These are phyloP conservation scores for Ciona savignyi DNA, from an alignment of 23 tunicate genomes.

Conservation along the genomic window DNA sequence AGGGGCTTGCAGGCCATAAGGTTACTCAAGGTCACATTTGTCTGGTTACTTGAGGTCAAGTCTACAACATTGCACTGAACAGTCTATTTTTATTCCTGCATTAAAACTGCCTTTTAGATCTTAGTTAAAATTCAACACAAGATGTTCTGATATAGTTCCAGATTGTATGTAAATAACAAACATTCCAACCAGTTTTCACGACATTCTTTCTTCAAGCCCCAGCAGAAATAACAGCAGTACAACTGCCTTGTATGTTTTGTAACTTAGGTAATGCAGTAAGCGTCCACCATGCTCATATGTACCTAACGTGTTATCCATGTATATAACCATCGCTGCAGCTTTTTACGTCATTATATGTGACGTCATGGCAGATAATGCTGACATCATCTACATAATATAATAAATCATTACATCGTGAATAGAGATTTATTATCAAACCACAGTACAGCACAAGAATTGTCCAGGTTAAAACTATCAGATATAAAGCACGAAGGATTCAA, in stretches of 20 bases:
- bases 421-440: no score
- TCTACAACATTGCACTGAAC: neutral
- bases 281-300: neutral
- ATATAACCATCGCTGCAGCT: neutral
- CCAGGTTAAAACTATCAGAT: no score
- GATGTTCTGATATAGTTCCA: neutral
- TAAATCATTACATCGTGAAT: neutral
- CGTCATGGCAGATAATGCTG: neutral
- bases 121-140: neutral
- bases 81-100: neutral
- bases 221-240: neutral
- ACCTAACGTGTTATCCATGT: neutral
- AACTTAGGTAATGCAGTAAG: neutral
- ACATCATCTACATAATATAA: neutral
- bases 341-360: neutral
- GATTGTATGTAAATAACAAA: neutral
- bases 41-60: neutral
- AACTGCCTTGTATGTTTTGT: neutral
- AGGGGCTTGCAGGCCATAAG: constrained; percentile 30
- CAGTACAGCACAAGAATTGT: no score
- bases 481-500: no score
- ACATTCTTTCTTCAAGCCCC: neutral
- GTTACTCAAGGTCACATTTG: neutral
- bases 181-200: neutral
- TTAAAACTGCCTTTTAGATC: neutral